A percentile compares a stretch with the other conserved stretches of the same genome.
Evolutionary conservation across 2,113 vertebrate species (phyloP).

Genomic region (Hippocampus comes): DNA sequence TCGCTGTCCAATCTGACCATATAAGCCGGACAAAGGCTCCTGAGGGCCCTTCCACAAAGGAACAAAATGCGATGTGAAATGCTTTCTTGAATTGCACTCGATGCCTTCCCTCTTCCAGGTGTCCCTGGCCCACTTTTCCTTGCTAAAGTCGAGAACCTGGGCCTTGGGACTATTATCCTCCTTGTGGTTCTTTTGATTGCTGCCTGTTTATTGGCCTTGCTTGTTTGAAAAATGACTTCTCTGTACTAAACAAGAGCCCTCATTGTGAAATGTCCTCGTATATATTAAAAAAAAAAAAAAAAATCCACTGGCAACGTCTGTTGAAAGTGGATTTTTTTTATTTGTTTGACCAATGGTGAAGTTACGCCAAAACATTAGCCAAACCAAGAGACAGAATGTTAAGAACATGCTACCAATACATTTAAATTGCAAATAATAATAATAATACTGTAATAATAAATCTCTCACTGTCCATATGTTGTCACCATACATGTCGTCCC

Average conservation of each 20-base stretch:
- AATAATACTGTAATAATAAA: too few species aligned
- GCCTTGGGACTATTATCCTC: conserved; percentile 26
- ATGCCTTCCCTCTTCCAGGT: conserved; percentile 9
- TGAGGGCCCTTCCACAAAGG: conserved; percentile 4
- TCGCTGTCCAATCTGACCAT: conserved; percentile 12
- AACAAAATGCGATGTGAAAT: conserved; percentile 30
- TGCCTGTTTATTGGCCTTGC: conserved; percentile 2
- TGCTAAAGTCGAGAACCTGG: conserved; percentile 2
- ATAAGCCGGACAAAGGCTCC: conserved; percentile 14
- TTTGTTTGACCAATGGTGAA: too few species aligned
- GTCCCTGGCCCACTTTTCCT: conserved; percentile 27
- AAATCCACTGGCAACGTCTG: background rate
- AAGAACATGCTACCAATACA: too few species aligned
- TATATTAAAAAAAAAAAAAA: background rate
- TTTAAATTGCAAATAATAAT: too few species aligned
- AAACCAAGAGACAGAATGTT: too few species aligned
- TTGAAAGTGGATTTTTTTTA: too few species aligned
- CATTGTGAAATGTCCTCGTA: conserved; percentile 8
- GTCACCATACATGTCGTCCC: too few species aligned
- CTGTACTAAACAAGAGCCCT: conserved; percentile 26
- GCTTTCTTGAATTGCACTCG: conserved; percentile 17
- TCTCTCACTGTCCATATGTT: too few species aligned
- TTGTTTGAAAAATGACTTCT: conserved; percentile 30
- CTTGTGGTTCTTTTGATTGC: conserved; percentile 18
- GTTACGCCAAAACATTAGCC: too few species aligned